Percentiles rank a stretch among this genome's conserved stretches.
Evolutionary conservation across 2,797 vertebrate species (phyloP).

Genomic region (Clarias platycephalus): DNA sequence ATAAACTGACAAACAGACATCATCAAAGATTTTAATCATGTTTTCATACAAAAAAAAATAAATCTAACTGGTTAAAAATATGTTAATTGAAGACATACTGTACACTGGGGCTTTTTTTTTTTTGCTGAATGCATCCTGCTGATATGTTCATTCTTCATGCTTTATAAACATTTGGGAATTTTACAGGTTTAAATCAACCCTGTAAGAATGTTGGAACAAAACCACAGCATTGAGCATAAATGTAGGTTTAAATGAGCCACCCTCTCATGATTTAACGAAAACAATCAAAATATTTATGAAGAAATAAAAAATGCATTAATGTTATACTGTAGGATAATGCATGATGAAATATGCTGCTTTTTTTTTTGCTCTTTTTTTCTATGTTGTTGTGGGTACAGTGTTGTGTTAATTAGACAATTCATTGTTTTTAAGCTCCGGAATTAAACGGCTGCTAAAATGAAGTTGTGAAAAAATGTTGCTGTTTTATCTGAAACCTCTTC

Average conservation of each 20-base stretch:
- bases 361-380: no score
- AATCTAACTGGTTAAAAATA: no score
- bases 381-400: background rate
- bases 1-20: background rate
- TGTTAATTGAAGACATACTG: no score
- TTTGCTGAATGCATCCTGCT: background rate
- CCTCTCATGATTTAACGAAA: background rate
- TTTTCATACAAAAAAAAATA: no score
- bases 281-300: background rate
- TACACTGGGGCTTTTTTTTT: background rate
- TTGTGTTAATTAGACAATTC: background rate
- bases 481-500: background rate
- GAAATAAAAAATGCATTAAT: background rate
- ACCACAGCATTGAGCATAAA: background rate
- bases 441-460: background rate
- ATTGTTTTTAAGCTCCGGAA: background rate
- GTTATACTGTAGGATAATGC: no score
- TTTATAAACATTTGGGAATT: background rate
- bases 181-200: background rate
- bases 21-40: no score
- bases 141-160: background rate
- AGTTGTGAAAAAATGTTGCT: background rate
- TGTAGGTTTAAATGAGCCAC: background rate
- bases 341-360: background rate
- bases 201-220: no score